Evolutionary conservation across 2,797 vertebrate genomes (phyloP), one percentile per base, ranked within the genome.

Genomic region (Notolepis coatsorum): DNA sequence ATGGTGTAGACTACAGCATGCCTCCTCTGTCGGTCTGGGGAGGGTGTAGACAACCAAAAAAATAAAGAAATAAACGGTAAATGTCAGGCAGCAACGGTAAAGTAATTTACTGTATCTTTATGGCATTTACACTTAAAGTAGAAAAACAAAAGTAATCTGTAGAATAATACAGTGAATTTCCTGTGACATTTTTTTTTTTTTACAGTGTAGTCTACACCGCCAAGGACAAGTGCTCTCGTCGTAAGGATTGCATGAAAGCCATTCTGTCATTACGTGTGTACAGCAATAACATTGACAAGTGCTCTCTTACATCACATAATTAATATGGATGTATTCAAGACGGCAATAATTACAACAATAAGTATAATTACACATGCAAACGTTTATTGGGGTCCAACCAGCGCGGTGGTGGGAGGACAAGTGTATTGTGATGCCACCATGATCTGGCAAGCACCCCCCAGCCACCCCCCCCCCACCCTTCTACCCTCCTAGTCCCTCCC

Each of bases 401-500:
- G 50, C 64, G 18, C 46, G 69, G 62, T 48, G 2, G 18, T 33
- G 39, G 37, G 15, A 42, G n/a, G 41, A 54, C 55, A 17, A 43
- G 61, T 8, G 12, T 37, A 42, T 13, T 45, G 37, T 7, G 12
- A 55, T 53, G 58, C 43, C 62, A 71, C 5, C n/a, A 31, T 20
- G 10, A 35, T 59, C 28, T 42, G 38, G 23, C 17, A 12, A 25
- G n/a, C 18, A 56, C 5, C 52, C 33, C 17, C 2, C n/a, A n/a
- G n/a, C n/a, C n/a, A n/a, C 55, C 71, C 53, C 53, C 48, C 65
- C 41, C 23, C 57, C 18, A 45, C 18, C 39, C 70, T 65, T 61
- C 71, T 70, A 42, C 75, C 64, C 57, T 37, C 48, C 70, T 74
- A 68, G 71, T 13, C 57, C 20, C 41, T n/a, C 30, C 28, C 51